Conservation (phyloP, 2,113 vertebrate genomes). For the Climacteris rufus region DNA sequence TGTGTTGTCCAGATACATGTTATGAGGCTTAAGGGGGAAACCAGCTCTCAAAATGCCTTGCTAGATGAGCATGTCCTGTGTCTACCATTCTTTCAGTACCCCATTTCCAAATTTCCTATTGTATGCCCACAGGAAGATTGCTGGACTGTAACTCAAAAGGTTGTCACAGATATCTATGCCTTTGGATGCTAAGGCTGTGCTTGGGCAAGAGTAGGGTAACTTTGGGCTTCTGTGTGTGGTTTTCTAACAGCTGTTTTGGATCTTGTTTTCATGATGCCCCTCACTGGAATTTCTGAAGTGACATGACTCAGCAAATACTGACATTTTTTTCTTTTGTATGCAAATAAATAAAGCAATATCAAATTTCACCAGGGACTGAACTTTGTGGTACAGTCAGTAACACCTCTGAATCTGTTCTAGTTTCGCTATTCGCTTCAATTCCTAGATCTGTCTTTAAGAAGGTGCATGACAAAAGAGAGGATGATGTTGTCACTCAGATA, state of each 20-base stretch:
- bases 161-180: not conserved
- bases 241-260: not conserved
- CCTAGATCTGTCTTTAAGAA: not conserved
- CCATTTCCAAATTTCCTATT: not conserved
- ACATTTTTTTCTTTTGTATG: not conserved
- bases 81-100: not conserved
- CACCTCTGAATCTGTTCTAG: not conserved
- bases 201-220: not conserved
- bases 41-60: not conserved
- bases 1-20: not conserved
- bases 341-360: not conserved
- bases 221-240: not conserved
- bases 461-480: accelerated
- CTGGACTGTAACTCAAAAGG: not conserved
- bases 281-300: not conserved
- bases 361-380: not conserved
- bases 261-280: not conserved
- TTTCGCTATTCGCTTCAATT: not conserved
- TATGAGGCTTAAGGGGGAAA: not conserved
- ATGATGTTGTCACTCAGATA: not conserved
- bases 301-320: not conserved
- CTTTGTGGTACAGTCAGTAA: not conserved
- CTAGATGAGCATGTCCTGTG: not conserved
- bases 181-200: not conserved
- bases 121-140: accelerated